phyloP scores from a whole-genome alignment of 2,797 vertebrate genomes.

The Danio albolineatus region DNA sequence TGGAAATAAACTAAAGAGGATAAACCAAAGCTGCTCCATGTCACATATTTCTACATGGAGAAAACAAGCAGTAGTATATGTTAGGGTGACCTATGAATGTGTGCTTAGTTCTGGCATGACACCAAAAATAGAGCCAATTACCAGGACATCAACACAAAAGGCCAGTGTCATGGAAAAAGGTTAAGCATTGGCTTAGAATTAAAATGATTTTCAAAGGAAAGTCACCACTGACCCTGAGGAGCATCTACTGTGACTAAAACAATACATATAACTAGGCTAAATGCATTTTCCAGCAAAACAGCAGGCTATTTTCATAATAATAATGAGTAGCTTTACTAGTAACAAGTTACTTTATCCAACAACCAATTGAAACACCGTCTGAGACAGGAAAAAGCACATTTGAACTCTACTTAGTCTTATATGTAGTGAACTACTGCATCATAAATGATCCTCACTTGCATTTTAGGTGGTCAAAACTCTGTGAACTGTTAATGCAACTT shows the following conservation, averaged over 20 bases:
- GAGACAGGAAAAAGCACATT: no score
- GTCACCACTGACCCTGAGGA: not conserved
- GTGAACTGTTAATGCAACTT: no score
- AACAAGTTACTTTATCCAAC: not conserved
- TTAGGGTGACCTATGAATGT: constrained; percentile 8
- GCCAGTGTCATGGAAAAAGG: constrained; percentile 42
- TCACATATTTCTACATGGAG: constrained; percentile 2
- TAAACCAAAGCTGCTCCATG: not conserved
- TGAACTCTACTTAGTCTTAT: no score
- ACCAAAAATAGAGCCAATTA: constrained; percentile 31
- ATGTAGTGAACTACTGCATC: not conserved
- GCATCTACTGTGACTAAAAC: not conserved
- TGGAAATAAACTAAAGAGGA: constrained; percentile 5
- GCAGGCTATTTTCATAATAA: not conserved
- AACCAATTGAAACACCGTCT: no score
- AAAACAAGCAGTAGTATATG: constrained; percentile 17
- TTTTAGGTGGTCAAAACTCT: not conserved
- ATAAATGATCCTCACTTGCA: not conserved
- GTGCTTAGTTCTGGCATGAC: not conserved
- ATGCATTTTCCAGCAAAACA: not conserved
- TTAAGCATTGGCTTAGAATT: constrained; percentile 26
- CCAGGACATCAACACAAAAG: constrained; percentile 40
- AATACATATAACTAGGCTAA: not conserved
- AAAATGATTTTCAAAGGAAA: not conserved
- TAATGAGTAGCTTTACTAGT: not conserved